phyloP scores from a whole-genome alignment of 2,113 vertebrate species.

The Tetrao urogallus region DNA sequence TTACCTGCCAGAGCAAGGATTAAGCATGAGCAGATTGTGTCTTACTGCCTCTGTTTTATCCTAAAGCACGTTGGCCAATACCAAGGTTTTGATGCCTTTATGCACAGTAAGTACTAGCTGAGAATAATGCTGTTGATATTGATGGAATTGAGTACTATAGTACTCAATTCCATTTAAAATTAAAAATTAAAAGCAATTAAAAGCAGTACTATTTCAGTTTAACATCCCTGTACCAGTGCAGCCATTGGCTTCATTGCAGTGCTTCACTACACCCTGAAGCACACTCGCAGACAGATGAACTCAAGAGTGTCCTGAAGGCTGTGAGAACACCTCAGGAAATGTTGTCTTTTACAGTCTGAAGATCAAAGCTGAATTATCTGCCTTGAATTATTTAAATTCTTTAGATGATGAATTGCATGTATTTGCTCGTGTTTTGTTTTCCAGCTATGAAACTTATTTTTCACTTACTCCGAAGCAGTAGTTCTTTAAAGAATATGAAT shows the following conservation, averaged over 20 bases:
- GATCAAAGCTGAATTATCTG: slow-evolving; percentile 73
- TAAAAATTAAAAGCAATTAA: no score
- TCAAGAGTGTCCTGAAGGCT: slow-evolving; percentile 25
- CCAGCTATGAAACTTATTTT: slow-evolving; percentile 70
- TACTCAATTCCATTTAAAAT: no score
- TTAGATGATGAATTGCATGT: slow-evolving; percentile 61
- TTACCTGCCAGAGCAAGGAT: not conserved
- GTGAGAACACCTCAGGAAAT: slow-evolving; percentile 57
- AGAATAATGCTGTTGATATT: not conserved
- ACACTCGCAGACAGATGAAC: not conserved
- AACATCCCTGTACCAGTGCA: not conserved
- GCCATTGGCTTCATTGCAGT: not conserved
- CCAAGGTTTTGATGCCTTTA: not conserved
- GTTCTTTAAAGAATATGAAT: slow-evolving; percentile 45
- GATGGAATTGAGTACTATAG: no score
- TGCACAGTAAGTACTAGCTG: not conserved
- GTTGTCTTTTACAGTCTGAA: slow-evolving; percentile 30
- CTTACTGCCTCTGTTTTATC: not conserved
- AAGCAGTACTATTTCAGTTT: not conserved
- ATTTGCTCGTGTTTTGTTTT: slow-evolving; percentile 70
- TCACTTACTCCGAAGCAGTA: slow-evolving; percentile 35
- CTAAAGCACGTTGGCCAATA: not conserved
- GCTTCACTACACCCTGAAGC: slow-evolving; percentile 32
- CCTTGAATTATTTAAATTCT: slow-evolving; percentile 60
- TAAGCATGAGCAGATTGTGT: not conserved